Conservation (phyloP, 2,888 invertebrate genomes). For the Cataglyphis rosenhaueri region DNA sequence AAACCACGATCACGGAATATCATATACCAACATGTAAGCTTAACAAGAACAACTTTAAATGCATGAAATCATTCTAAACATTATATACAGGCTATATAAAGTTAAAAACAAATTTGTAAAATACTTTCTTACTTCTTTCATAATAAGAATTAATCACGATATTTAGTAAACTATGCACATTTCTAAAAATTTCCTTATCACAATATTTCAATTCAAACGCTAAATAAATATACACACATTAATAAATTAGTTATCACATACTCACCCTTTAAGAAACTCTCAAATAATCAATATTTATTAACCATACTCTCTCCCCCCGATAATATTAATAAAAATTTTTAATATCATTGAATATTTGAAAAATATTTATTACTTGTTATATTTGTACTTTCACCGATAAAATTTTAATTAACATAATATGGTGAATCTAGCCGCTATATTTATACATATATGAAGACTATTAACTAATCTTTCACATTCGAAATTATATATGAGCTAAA, state of each 20-base stretch:
- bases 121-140: not conserved
- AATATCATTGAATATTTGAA: not conserved
- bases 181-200: not conserved
- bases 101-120: not conserved
- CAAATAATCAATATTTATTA: slow-evolving; percentile 15
- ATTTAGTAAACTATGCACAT: not conserved
- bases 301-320: not conserved
- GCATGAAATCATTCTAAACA: not conserved
- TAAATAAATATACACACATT: not conserved
- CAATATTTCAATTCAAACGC: not conserved
- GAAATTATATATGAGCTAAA: not conserved
- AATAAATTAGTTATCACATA: not conserved
- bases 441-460: not conserved
- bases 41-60: not conserved
- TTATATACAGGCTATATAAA: not conserved
- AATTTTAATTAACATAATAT: not conserved
- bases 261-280: not conserved
- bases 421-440: not conserved
- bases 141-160: not conserved
- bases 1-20: slow-evolving; percentile 1
- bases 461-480: not conserved
- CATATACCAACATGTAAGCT: not conserved
- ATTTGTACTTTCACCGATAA: not conserved
- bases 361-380: not conserved
- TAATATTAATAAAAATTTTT: not conserved